Base-by-base conservation (phyloP, 92 coral and sea anemone genomes). In the Porites rus region DNA sequence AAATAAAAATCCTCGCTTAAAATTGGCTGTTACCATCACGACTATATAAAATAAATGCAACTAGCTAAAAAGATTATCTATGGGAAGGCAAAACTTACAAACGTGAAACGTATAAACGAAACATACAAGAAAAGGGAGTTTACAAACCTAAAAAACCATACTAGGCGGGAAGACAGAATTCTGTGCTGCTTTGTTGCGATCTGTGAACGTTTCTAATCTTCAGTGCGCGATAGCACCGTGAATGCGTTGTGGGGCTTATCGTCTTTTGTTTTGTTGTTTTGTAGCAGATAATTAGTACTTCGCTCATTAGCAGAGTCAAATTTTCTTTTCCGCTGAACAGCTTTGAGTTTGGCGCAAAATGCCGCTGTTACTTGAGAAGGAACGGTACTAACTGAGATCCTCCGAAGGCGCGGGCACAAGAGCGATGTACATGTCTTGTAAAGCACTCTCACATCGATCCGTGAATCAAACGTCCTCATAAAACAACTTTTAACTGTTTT, bases 291-390 rank as follows among this genome's bases (percentile, higher is more conserved):
- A 79, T 79, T 79, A 79, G 73, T 50, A 65, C 61, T 63, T 51
- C 62, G 62, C 73, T 79, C 62, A 79, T 79, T 79, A 65, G 28
- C 72, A 51, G 11, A 22, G 62, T 61, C 46, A 79, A 75, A 79
- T 65, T 50, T 46, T 50, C 12, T 13, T 79, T 79, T 79, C 83
- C 73, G 73, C 73, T 6, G 72, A 65, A 7, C 51, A 12, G 46
- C 83, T 79, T 79, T 65, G 72, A 65, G n/a, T 51, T 46, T 20
- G 50, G 46, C 17, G 14, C 63, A 64, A 43, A 18, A 79, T 10
- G 83, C 72, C 83, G 74, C 83, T 65, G 64, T 65, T 79, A 71
- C 66, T 79, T 79, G 73, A 21, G 73, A 20, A 79, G 1, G 67
- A 4, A 21, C 46, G 46, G 50, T 9, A 21, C 51, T 60, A 11